phyloP scores from a whole-genome alignment of 2,113 vertebrate genomes.

The Pluvianellus socialis region DNA sequence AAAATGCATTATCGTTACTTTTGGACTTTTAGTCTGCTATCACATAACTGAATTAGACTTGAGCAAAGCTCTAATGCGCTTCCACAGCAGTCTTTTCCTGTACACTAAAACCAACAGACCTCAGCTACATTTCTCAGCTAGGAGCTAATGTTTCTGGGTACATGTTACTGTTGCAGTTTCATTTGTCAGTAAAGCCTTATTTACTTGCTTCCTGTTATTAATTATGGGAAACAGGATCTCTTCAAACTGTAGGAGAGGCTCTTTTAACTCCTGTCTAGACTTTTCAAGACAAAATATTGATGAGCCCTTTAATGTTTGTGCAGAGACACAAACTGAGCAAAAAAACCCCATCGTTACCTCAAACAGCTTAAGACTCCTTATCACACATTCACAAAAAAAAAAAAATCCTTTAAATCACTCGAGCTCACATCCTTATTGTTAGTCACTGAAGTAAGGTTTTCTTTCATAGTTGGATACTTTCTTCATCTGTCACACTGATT shows the following conservation, averaged over 20 bases:
- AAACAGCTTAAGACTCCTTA: slow-evolving; percentile 33
- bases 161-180: slow-evolving; percentile 40
- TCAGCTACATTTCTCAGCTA: slow-evolving; percentile 1
- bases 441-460: slow-evolving; percentile 68
- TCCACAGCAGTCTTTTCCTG: background rate
- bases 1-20: background rate
- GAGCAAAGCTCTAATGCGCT: background rate
- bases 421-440: slow-evolving; percentile 28
- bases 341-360: slow-evolving; percentile 35
- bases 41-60: background rate
- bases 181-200: slow-evolving; percentile 69
- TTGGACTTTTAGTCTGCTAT: background rate
- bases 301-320: slow-evolving; percentile 57
- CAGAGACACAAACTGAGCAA: slow-evolving; percentile 26
- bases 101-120: background rate
- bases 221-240: slow-evolving; percentile 72
- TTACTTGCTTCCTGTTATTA: slow-evolving; percentile 76
- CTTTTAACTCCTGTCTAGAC: slow-evolving; percentile 69
- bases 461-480: slow-evolving; percentile 73
- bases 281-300: slow-evolving; percentile 66
- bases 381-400: background rate
- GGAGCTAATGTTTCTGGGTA: slow-evolving; percentile 23
- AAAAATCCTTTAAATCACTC: slow-evolving; percentile 19
- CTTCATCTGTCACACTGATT: slow-evolving; percentile 80
- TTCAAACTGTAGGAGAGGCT: slow-evolving; percentile 51